Evolutionary conservation across 1,140 invertebrate genomes (phyloP).

Genomic region (Lucilia cuprina): DNA sequence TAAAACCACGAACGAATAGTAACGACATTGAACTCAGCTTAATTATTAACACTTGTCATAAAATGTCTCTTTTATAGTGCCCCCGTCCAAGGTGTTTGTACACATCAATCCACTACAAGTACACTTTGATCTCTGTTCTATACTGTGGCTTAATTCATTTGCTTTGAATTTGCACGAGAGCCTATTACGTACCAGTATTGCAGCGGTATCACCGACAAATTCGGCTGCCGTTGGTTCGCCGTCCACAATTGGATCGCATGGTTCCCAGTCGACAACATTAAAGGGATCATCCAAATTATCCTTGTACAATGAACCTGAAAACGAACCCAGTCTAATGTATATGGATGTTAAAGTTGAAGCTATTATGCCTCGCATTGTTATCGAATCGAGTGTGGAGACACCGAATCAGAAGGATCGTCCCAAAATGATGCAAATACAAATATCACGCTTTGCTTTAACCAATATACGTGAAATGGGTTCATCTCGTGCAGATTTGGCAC

Average conservation of each 20-base stretch:
- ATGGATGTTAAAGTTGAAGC: conserved; percentile 88
- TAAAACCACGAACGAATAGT: neutral
- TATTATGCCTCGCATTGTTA: conserved; percentile 79
- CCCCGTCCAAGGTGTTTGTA: conserved; percentile 89
- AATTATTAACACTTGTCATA: neutral
- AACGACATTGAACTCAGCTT: neutral
- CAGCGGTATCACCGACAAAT: conserved; percentile 41
- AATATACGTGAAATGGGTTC: conserved; percentile 78
- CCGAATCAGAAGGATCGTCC: conserved; percentile 71
- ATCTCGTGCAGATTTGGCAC: conserved; percentile 75
- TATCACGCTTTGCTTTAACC: conserved; percentile 79
- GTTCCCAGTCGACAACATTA: conserved; percentile 24
- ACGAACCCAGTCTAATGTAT: conserved; percentile 70
- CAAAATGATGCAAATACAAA: conserved; percentile 79
- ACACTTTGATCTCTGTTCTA: conserved; percentile 82
- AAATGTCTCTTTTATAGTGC: conserved; percentile 71
- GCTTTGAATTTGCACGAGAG: conserved; percentile 83
- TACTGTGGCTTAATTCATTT: conserved; percentile 95
- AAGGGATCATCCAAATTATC: conserved; percentile 27
- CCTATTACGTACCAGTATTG: conserved; percentile 65
- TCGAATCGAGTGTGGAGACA: conserved; percentile 57
- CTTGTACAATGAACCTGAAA: conserved; percentile 43
- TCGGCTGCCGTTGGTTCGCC: conserved; percentile 50
- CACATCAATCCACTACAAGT: conserved; percentile 89
- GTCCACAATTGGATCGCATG: conserved; percentile 40